Conservation (phyloP, 2,113 vertebrate genomes). For the Neogobius melanostomus region DNA sequence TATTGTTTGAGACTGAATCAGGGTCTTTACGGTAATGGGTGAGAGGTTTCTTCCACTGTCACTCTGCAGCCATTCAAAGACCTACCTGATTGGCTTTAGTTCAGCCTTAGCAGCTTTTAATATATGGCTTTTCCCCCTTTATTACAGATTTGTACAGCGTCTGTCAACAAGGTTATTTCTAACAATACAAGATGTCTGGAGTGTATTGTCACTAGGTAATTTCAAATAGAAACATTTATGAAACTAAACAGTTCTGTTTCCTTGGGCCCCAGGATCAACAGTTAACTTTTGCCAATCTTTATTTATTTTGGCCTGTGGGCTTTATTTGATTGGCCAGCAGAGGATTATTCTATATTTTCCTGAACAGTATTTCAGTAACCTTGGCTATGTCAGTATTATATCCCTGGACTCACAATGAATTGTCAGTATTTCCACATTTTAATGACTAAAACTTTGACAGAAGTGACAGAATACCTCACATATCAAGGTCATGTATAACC, state of each 20-base stretch:
- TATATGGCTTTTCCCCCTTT: neutral
- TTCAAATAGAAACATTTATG: no score
- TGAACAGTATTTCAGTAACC: neutral
- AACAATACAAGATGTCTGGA: no score
- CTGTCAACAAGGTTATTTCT: no score
- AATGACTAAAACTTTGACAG: constrained; percentile 23
- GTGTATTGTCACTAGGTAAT: no score
- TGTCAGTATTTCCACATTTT: constrained; percentile 40
- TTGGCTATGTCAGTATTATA: neutral
- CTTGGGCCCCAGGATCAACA: no score
- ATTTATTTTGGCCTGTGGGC: no score
- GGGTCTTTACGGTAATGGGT: neutral
- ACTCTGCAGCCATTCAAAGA: constrained; percentile 10
- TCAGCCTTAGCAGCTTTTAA: constrained; percentile 5
- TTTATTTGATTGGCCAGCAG: no score
- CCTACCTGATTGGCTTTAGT: constrained; percentile 8
- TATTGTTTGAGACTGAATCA: neutral
- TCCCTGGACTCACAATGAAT: constrained; percentile 13
- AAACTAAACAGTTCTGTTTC: no score
- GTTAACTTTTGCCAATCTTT: no score
- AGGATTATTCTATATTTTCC: neutral
- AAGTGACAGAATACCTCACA: constrained; percentile 7
- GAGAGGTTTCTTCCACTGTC: constrained; percentile 39
- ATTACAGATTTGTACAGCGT: no score
- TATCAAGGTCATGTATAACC: neutral